phyloP scores from a whole-genome alignment of 2,797 vertebrate species.

The Arrhamphus sclerolepis region DNA sequence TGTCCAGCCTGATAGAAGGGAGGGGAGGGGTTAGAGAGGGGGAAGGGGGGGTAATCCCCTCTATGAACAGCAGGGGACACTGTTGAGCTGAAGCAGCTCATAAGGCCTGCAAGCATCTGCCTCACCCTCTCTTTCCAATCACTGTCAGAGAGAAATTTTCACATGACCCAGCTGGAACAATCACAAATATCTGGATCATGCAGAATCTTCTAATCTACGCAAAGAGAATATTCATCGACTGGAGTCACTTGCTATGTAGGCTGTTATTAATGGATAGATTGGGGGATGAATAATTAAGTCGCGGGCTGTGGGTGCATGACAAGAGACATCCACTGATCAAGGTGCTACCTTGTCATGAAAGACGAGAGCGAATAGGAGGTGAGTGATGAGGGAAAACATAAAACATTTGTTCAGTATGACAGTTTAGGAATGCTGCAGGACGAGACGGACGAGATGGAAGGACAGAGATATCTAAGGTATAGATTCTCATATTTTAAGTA shows the following conservation, averaged over 20 bases:
- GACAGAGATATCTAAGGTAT: too few relatives aligned
- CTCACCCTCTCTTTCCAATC: conserved; percentile 7
- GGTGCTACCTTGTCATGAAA: conserved; percentile 38
- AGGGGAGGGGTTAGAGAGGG: too few relatives aligned
- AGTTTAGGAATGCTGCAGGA: too few relatives aligned
- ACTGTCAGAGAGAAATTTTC: conserved; percentile 45
- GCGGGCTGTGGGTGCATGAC: conserved; percentile 42
- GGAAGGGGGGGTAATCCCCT: too few relatives aligned
- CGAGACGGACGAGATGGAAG: too few relatives aligned
- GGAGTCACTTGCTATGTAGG: conserved; percentile 49
- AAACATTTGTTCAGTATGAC: too few relatives aligned
- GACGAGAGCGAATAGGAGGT: too few relatives aligned
- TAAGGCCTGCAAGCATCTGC: conserved; percentile 7
- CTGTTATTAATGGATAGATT: conserved; percentile 51
- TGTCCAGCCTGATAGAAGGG: conserved; percentile 16
- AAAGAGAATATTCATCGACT: conserved; percentile 78
- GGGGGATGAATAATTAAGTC: conserved; percentile 65
- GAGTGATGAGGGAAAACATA: too few relatives aligned
- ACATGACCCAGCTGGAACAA: conserved; percentile 63
- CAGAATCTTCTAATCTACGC: conserved; percentile 73
- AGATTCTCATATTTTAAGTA: too few relatives aligned
- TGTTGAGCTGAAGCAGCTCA: conserved; percentile 66
- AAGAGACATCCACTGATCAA: conserved; percentile 30
- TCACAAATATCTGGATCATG: conserved; percentile 79
- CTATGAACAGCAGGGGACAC: conserved; percentile 80